Conservation (phyloP, 1,140 invertebrate species). For the Caenorhabditis brenneri region DNA sequence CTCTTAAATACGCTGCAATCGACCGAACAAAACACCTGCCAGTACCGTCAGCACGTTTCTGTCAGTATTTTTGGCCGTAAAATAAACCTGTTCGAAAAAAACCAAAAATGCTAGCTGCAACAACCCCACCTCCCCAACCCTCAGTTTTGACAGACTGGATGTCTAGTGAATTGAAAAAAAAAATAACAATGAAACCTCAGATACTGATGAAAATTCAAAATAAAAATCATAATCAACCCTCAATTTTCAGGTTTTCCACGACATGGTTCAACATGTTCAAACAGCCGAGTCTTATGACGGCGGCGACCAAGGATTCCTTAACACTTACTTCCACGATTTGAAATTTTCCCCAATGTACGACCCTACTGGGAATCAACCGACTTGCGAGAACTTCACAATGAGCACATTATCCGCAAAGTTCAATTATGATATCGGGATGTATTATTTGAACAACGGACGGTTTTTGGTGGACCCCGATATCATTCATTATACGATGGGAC, state of each 20-base stretch:
- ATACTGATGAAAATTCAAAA: no score
- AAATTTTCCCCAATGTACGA: slow-evolving; percentile 63
- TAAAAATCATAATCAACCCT: no score
- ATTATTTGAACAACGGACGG: slow-evolving; percentile 58
- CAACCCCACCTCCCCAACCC: no score
- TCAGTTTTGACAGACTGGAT: no score
- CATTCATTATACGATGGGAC: slow-evolving; percentile 61
- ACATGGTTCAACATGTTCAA: slow-evolving; percentile 55
- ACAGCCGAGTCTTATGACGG: slow-evolving; percentile 58
- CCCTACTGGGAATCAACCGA: not conserved
- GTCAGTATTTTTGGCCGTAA: no score
- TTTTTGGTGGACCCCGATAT: slow-evolving; percentile 58
- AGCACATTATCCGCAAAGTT: slow-evolving; percentile 56
- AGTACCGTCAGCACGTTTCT: no score
- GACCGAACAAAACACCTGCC: no score
- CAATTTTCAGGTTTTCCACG: slow-evolving; percentile 57
- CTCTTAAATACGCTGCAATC: no score
- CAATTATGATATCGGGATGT: slow-evolving; percentile 64
- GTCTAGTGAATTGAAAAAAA: no score
- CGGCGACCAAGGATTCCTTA: slow-evolving; percentile 63
- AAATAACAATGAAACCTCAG: no score
- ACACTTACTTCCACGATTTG: slow-evolving; percentile 58
- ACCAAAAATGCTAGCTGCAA: no score
- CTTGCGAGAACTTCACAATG: slow-evolving; percentile 41
- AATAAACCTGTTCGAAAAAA: no score